Conservation (phyloP, 2,797 vertebrate genomes). For the Muraenolepis orangiensis region DNA sequence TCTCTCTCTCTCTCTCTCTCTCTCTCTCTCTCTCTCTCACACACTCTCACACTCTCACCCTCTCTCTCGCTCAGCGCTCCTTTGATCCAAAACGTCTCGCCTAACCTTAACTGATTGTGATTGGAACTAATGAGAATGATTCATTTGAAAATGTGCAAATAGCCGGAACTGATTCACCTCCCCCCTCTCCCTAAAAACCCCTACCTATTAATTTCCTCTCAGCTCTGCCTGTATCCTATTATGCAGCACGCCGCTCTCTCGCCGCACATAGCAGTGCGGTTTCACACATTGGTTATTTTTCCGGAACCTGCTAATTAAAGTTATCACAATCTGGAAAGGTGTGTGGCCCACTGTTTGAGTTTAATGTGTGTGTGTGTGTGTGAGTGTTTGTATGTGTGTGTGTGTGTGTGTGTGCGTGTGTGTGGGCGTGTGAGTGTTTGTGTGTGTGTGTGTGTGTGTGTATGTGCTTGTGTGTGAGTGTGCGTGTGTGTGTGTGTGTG, state of each 20-base stretch:
- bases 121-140: conserved; percentile 68
- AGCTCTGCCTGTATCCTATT: no score
- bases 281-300: not conserved
- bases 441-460: no score
- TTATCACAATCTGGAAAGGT: no score
- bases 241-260: conserved; percentile 28
- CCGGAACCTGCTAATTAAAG: no score
- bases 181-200: conserved; percentile 44
- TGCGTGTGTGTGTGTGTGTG: not conserved
- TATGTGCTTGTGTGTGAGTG: not conserved
- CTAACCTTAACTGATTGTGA: conserved; percentile 69
- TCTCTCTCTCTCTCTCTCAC: conserved; percentile 14
- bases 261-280: conserved; percentile 27
- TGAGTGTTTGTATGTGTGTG: no score
- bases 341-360: no score
- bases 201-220: no score
- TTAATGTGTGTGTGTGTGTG: no score
- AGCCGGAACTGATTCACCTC: conserved; percentile 62
- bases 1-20: not conserved
- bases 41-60: not conserved
- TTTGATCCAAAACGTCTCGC: conserved; percentile 45
- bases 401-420: no score
- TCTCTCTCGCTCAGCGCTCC: conserved; percentile 19
- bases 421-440: no score
- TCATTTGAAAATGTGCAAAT: conserved; percentile 68